Base-by-base conservation (phyloP, 2,888 invertebrate genomes). In the Watsonalla binaria region DNA sequence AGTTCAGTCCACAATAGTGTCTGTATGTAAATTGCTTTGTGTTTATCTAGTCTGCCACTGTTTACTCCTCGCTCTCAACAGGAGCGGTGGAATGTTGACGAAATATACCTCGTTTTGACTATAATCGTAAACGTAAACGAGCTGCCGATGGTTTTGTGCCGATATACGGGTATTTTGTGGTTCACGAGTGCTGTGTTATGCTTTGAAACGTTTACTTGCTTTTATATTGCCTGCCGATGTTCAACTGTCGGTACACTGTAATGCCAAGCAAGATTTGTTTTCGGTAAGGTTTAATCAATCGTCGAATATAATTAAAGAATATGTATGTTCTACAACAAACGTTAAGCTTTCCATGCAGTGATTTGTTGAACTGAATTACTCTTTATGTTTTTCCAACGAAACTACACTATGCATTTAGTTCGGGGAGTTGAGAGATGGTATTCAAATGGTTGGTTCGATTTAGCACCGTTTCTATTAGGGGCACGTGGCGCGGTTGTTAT, bases 61-160 rank as follows among this genome's bases (percentile, higher is more conserved):
- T 35, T 35, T 65, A 63, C 11, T 72, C 70, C 66, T 62, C 7
- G 35, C 42, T 55, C 53, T 55, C 56, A 55, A 57, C 58, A 58
- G 58, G 55, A 54, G 56, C 51, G 60, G 59, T 58, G 55, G 59
- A 58, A 58, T 70, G 69, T 67, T 72, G 72, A 72, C 68, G 70
- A 72, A 71, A 74, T 75, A 70, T 70, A 68, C 66, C 63, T 64
- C 69, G 69, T 68, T 69, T 72, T 67, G 69, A 63, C 69, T 65
- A 70, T 74, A 70, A 74, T 74, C 68, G 67, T 74, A 70, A 74
- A 76, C 70, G 65, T 59, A 63, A 46, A 58, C 66, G 56, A 61
- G 15, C 63, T 61, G 75, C 55, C 68, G 73, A 75, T 63, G 62
- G 69, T 57, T 75, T 67, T 68, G 69, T 65, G 60, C 53, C 54